phyloP scores from a whole-genome alignment of 30 jellyfish, hydroid and myxozoan genomes.

The Aurelia sp. region DNA sequence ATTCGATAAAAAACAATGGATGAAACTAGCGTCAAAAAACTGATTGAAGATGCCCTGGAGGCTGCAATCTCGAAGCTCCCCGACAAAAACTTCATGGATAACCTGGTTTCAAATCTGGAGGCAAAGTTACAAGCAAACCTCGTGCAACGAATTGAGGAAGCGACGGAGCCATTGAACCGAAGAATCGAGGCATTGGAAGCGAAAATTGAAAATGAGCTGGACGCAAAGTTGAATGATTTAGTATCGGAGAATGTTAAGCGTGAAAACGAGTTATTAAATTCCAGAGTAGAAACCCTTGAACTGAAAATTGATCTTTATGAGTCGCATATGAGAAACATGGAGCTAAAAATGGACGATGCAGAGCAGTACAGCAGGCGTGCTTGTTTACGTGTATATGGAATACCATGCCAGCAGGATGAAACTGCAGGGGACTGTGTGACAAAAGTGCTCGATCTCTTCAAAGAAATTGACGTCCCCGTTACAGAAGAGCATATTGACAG shows the following conservation, averaged over 20 bases:
- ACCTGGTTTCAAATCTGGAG: constrained; percentile 13
- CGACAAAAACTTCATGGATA: constrained; percentile 25
- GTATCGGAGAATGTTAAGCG: constrained; percentile 1
- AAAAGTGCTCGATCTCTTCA: constrained; percentile 28
- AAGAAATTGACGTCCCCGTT: constrained; percentile 22
- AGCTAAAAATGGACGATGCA: constrained; percentile 24
- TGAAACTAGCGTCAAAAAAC: constrained; percentile 13
- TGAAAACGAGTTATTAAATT: constrained; percentile 11
- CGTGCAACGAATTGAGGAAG: constrained; percentile 14
- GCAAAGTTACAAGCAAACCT: constrained; percentile 9
- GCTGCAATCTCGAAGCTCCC: constrained; percentile 29
- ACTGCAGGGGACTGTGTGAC: constrained; percentile 13
- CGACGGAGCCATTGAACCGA: constrained; percentile 33
- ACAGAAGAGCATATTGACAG: constrained; percentile 28
- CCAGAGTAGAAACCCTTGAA: constrained; percentile 27
- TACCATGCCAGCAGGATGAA: constrained; percentile 23
- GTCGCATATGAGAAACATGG: constrained; percentile 8
- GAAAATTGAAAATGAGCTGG: constrained; percentile 10
- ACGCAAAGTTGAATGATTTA: constrained; percentile 13
- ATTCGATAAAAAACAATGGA: constrained; percentile 5
- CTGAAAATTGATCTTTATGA: constrained; percentile 19
- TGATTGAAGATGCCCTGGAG: neutral
- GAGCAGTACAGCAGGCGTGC: constrained; percentile 36
- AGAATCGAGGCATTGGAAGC: constrained; percentile 3
- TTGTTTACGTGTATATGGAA: constrained; percentile 12